phyloP scores from a whole-genome alignment of 2,888 invertebrate species.

The Cantharis rufa region DNA sequence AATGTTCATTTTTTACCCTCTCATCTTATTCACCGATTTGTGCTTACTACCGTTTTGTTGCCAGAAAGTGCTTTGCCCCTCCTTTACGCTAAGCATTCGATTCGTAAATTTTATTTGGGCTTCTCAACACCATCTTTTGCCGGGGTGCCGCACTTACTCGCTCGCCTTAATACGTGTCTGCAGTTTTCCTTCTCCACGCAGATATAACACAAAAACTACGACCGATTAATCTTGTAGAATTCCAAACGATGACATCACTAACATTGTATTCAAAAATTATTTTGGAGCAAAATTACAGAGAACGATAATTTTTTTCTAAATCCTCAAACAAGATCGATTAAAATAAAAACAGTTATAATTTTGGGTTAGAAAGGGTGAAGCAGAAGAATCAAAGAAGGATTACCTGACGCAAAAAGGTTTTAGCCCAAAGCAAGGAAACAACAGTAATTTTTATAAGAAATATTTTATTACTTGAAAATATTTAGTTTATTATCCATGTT shows the following conservation, averaged over 20 bases:
- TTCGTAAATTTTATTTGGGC: not conserved
- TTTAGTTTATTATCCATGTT: too few relatives aligned
- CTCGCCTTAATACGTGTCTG: not conserved
- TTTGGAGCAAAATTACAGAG: too few relatives aligned
- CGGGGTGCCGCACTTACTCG: not conserved
- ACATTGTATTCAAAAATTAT: not conserved
- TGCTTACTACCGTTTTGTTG: conserved; percentile 22
- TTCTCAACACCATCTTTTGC: not conserved
- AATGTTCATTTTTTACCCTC: conserved; percentile 35
- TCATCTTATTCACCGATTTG: conserved; percentile 37
- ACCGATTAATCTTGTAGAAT: not conserved
- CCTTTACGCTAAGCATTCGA: conserved; percentile 41
- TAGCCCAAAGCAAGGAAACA: too few relatives aligned
- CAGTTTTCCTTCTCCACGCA: not conserved
- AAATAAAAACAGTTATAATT: not conserved
- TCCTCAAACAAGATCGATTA: too few relatives aligned
- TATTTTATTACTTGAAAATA: too few relatives aligned
- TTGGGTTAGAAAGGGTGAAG: not conserved
- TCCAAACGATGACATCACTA: not conserved
- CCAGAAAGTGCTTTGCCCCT: conserved; percentile 40
- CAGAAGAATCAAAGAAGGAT: not conserved
- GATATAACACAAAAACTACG: not conserved
- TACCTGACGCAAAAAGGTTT: not conserved
- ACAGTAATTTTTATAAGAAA: too few relatives aligned
- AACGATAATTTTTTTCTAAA: too few relatives aligned